Evolutionary conservation across 2,113 vertebrate species (phyloP).

Genomic region (Lepisosteus oculatus): DNA sequence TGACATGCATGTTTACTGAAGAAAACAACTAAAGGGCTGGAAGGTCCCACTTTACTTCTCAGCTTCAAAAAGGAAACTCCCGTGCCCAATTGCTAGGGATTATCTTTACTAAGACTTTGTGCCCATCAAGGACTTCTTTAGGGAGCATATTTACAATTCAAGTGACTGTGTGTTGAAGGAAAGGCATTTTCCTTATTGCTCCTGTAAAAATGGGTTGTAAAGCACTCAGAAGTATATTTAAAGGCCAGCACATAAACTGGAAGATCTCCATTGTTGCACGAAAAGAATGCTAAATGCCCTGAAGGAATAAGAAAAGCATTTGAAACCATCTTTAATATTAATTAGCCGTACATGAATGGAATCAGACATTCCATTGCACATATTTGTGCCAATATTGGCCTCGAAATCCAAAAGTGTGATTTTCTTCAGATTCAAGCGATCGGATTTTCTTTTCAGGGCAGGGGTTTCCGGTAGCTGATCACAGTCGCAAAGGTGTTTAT

Average conservation of each 20-base stretch:
- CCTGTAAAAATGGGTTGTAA: slow-evolving; percentile 7
- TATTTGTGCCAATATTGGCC: too few species aligned
- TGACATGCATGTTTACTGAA: slow-evolving; percentile 76
- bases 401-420: too few species aligned
- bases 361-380: too few species aligned
- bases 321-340: too few species aligned
- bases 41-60: slow-evolving; percentile 66
- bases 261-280: not conserved
- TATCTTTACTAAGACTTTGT: slow-evolving; percentile 53
- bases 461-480: too few species aligned
- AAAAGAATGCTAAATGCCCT: too few species aligned
- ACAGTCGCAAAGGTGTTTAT: too few species aligned
- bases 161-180: slow-evolving; percentile 31
- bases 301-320: too few species aligned
- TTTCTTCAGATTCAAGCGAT: too few species aligned
- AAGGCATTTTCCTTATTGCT: slow-evolving; percentile 20
- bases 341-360: too few species aligned
- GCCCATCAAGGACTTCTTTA: slow-evolving; percentile 23
- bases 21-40: slow-evolving; percentile 69
- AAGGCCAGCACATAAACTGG: not conserved
- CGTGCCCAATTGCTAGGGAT: slow-evolving; percentile 47
- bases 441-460: too few species aligned
- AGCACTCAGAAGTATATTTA: slow-evolving; percentile 15
- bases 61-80: slow-evolving; percentile 50
- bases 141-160: slow-evolving; percentile 22